Percentiles rank a stretch among this genome's conserved stretches.
These are phyloP conservation scores for Drosophila pachea DNA, from an alignment of 1,140 invertebrate genomes.

Conservation along the genomic window DNA sequence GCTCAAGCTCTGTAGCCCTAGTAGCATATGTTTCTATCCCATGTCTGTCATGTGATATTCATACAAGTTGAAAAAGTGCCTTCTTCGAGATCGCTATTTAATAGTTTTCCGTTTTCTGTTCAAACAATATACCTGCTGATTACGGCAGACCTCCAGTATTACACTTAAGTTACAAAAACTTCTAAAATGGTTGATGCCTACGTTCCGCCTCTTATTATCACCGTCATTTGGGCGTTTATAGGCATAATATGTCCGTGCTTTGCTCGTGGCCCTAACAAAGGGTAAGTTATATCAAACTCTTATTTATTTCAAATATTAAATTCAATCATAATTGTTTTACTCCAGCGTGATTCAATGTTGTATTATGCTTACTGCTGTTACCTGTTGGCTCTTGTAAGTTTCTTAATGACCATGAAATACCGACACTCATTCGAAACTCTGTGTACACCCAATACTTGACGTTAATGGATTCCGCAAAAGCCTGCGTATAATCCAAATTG, in stretches of 20 bases:
- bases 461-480: no score
- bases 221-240: slow-evolving; percentile 89
- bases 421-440: not conserved
- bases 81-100: slow-evolving; percentile 54
- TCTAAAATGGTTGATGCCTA: slow-evolving; percentile 86
- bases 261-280: slow-evolving; percentile 92
- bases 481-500: no score
- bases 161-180: slow-evolving; percentile 35
- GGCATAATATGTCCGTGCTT: slow-evolving; percentile 91
- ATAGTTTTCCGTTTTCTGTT: slow-evolving; percentile 43
- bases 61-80: slow-evolving; percentile 53
- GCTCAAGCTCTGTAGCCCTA: slow-evolving; percentile 7
- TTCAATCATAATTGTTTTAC: slow-evolving; percentile 1
- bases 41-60: slow-evolving; percentile 75
- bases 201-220: slow-evolving; percentile 88
- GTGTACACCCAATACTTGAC: no score
- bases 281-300: slow-evolving; percentile 48
- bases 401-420: slow-evolving; percentile 8
- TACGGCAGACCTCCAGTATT: slow-evolving; percentile 49
- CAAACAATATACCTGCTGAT: slow-evolving; percentile 27
- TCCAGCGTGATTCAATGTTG: slow-evolving; percentile 89
- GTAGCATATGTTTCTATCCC: slow-evolving; percentile 45
- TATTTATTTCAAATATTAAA: not conserved
- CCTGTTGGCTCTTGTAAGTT: slow-evolving; percentile 90
- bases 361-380: slow-evolving; percentile 90